A percentile compares a stretch with the other conserved stretches of the same genome.
Evolutionary conservation across 2,888 invertebrate genomes (phyloP).

Genomic region (Lacanobia wlatinum): DNA sequence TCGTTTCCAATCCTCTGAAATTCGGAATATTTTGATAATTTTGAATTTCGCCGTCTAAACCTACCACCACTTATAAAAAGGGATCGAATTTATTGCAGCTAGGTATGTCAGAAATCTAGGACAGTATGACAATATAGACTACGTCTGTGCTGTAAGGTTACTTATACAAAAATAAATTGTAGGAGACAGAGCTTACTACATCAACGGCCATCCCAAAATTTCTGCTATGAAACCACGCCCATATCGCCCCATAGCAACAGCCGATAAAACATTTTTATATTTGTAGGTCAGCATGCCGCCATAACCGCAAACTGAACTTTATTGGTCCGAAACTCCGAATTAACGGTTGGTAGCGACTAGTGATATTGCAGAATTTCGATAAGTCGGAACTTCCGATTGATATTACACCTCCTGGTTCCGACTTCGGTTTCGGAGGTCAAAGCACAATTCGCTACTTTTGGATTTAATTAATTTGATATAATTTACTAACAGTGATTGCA

Average conservation of each 20-base stretch:
- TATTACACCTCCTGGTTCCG: too few relatives aligned
- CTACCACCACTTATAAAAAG: too few relatives aligned
- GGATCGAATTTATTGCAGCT: not conserved
- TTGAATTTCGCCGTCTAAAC: not conserved
- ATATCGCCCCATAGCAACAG: constrained; percentile 34
- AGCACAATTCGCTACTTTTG: too few relatives aligned
- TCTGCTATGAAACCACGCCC: not conserved
- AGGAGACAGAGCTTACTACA: not conserved
- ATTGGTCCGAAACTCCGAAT: not conserved
- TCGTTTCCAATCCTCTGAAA: constrained; percentile 2
- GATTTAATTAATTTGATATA: too few relatives aligned
- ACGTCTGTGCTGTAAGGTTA: not conserved
- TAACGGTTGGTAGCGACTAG: too few relatives aligned
- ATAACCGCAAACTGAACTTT: not conserved
- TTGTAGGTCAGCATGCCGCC: constrained; percentile 28
- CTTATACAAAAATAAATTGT: not conserved
- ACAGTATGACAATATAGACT: not conserved
- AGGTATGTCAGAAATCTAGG: not conserved
- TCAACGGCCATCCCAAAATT: not conserved
- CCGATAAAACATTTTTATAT: constrained; percentile 19
- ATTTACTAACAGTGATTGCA: too few relatives aligned
- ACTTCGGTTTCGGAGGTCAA: too few relatives aligned
- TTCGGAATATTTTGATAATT: not conserved
- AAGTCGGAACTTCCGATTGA: too few relatives aligned
- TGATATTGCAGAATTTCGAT: too few relatives aligned